Conservation (phyloP, 1,140 invertebrate species). For the Antheraea pernyi region DNA sequence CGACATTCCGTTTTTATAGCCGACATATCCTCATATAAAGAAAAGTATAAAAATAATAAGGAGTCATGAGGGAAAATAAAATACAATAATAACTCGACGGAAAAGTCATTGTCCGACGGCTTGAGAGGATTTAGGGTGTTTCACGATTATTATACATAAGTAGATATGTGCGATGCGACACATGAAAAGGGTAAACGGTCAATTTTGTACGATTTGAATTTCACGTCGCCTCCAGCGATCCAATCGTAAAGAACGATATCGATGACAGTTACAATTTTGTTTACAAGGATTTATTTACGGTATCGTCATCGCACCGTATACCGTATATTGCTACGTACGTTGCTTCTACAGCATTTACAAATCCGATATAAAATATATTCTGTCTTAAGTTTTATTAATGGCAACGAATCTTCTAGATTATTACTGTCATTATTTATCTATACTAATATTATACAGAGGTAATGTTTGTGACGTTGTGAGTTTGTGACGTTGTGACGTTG, state of each 20-base stretch:
- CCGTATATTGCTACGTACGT: not conserved
- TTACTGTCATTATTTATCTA: too few relatives aligned
- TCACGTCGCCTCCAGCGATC: slow-evolving; percentile 45
- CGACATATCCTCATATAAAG: slow-evolving; percentile 64
- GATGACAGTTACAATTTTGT: slow-evolving; percentile 68
- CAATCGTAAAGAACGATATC: slow-evolving; percentile 66
- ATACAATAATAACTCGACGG: slow-evolving; percentile 58
- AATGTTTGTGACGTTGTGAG: too few relatives aligned
- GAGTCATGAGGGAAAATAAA: slow-evolving; percentile 65
- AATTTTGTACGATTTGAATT: slow-evolving; percentile 63
- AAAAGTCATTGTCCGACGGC: slow-evolving; percentile 51
- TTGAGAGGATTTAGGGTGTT: slow-evolving; percentile 55
- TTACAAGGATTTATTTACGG: slow-evolving; percentile 54
- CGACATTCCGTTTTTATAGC: slow-evolving; percentile 69
- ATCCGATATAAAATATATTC: not conserved
- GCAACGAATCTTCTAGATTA: too few relatives aligned
- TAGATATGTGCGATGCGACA: slow-evolving; percentile 18
- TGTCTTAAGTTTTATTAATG: too few relatives aligned
- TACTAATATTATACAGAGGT: too few relatives aligned
- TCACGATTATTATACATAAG: slow-evolving; percentile 41
- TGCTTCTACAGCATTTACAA: not conserved
- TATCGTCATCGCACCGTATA: not conserved
- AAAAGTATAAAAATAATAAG: slow-evolving; percentile 74
- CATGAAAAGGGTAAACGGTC: slow-evolving; percentile 46
- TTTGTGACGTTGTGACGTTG: too few relatives aligned